These are phyloP conservation scores for Polydrusus tereticollis DNA, from an alignment of 2,888 invertebrate genomes.

Conservation along the genomic window DNA sequence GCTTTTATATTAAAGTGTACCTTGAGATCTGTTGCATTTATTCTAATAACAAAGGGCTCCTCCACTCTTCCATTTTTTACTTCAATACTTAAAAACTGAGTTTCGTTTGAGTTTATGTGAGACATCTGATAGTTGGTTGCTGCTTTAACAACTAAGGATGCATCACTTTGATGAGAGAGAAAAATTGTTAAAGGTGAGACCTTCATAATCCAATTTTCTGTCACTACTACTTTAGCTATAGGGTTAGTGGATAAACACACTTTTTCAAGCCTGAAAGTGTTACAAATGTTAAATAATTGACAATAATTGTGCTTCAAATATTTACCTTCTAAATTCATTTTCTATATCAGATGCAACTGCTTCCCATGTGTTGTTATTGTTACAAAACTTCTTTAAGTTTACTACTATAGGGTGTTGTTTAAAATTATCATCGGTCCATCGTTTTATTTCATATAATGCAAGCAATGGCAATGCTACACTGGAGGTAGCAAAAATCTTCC, in stretches of 20 bases:
- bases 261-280: conserved; percentile 77
- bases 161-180: conserved; percentile 84
- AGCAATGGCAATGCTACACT: conserved; percentile 70
- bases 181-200: conserved; percentile 80
- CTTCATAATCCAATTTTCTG: conserved; percentile 91
- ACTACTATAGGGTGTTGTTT: conserved; percentile 81
- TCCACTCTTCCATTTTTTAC: conserved; percentile 75
- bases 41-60: conserved; percentile 77
- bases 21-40: conserved; percentile 83
- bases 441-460: conserved; percentile 69
- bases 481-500: conserved; percentile 64
- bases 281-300: too few relatives aligned
- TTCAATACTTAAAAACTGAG: conserved; percentile 87
- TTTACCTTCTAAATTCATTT: conserved; percentile 79
- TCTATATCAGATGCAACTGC: conserved; percentile 80
- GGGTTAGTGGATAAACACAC: conserved; percentile 78
- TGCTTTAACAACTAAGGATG: conserved; percentile 80
- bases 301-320: not conserved
- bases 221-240: conserved; percentile 79
- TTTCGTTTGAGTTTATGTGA: conserved; percentile 76
- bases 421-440: conserved; percentile 81
- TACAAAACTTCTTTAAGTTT: conserved; percentile 74
- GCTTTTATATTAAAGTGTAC: not conserved
- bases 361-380: conserved; percentile 76
- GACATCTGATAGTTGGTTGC: conserved; percentile 81